Conservation (phyloP, 2,797 vertebrate species). For the Numenius phaeopus region DNA sequence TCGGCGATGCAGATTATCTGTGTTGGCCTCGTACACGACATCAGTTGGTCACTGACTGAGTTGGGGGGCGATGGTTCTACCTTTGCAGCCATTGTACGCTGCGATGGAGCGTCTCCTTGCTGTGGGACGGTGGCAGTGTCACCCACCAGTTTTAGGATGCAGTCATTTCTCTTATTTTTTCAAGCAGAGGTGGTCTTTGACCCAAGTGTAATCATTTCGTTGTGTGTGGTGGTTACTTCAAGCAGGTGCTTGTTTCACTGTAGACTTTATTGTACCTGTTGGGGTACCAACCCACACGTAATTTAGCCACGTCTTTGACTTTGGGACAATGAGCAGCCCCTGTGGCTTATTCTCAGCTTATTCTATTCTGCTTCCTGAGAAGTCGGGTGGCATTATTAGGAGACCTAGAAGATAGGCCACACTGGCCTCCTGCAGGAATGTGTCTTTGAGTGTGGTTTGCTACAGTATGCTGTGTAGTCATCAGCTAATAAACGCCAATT, state of each 20-base stretch:
- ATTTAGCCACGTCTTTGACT: not conserved
- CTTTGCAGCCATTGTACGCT: rapidly evolving
- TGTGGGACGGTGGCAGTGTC: not conserved
- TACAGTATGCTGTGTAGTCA: not conserved
- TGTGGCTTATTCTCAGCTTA: not conserved
- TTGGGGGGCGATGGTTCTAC: not conserved
- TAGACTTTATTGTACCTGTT: not conserved
- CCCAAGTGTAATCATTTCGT: not conserved
- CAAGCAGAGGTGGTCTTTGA: not conserved
- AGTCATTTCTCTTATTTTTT: not conserved
- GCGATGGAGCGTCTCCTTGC: not conserved
- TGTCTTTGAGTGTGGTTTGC: not conserved
- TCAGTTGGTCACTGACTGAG: rapidly evolving
- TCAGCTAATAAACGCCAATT: not conserved
- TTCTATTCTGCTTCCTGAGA: conserved; percentile 36
- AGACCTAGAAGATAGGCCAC: not conserved
- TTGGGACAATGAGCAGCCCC: not conserved
- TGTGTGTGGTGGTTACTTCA: not conserved
- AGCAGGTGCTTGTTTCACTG: not conserved
- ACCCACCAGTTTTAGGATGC: rapidly evolving
- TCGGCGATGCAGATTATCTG: not conserved
- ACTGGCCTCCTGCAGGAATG: not conserved
- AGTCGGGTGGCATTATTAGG: conserved; percentile 19
- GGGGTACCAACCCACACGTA: not conserved
- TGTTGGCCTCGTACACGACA: rapidly evolving